Percentiles rank a stretch among this genome's conserved stretches.
These are phyloP conservation scores for Bothrops jararaca DNA, from an alignment of 2,113 vertebrate species.

Conservation along the genomic window DNA sequence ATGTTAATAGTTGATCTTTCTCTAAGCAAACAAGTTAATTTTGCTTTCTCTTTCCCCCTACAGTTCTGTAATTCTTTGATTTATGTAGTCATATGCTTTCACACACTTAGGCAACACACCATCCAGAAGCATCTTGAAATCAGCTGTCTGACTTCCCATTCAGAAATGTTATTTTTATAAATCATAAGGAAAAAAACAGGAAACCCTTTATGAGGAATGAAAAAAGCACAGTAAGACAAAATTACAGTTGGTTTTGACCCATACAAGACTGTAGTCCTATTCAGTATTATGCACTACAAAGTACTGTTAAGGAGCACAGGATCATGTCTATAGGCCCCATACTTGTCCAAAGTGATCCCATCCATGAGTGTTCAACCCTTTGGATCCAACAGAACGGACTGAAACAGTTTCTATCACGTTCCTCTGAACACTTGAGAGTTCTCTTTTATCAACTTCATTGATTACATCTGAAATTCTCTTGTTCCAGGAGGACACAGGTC, in stretches of 20 bases:
- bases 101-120: background rate
- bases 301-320: background rate
- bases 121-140: background rate
- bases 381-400: background rate
- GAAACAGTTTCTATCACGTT: background rate
- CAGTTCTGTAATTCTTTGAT: background rate
- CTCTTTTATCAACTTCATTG: background rate
- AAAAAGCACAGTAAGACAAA: background rate
- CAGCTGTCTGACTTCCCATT: background rate
- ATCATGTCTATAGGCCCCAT: background rate
- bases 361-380: background rate
- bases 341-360: background rate
- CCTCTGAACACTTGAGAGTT: background rate
- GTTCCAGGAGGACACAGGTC: background rate
- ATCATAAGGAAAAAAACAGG: background rate
- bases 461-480: background rate
- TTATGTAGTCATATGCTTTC: background rate
- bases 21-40: background rate
- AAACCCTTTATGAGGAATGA: background rate
- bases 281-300: background rate
- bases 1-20: background rate
- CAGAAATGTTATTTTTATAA: background rate
- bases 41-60: background rate
- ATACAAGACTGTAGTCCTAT: background rate
- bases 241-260: background rate